A percentile compares a stretch with the other conserved stretches of the same genome.
Evolutionary conservation across 2,888 invertebrate species (phyloP).

Genomic region (Metalampra italica): DNA sequence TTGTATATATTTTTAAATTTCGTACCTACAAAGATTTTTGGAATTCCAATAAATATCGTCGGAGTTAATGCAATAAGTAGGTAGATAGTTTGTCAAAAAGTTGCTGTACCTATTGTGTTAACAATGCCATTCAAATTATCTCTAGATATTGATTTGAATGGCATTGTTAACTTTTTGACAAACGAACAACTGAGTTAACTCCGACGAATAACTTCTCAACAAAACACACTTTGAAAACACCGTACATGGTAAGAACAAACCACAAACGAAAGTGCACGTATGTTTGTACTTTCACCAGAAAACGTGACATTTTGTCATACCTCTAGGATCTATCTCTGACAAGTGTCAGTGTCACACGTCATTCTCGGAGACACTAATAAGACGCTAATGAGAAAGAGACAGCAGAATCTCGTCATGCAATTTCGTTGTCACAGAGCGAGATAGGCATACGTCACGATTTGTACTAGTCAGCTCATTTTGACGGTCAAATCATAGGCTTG

Average conservation of each 20-base stretch:
- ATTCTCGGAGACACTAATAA: constrained; percentile 20
- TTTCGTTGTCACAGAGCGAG: constrained; percentile 19
- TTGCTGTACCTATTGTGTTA: too few relatives aligned
- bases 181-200: too few relatives aligned
- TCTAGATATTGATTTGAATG: too few relatives aligned
- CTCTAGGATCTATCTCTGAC: constrained; percentile 33
- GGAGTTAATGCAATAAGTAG: too few relatives aligned
- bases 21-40: too few relatives aligned
- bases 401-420: constrained; percentile 10
- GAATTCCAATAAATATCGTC: too few relatives aligned
- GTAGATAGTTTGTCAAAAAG: too few relatives aligned
- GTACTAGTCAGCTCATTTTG: constrained; percentile 27
- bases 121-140: too few relatives aligned
- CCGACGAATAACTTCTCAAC: too few relatives aligned
- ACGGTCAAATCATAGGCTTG: constrained; percentile 32
- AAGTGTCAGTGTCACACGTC: constrained; percentile 32
- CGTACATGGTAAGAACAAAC: constrained; percentile 1
- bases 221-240: neutral
- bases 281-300: constrained; percentile 66
- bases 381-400: constrained; percentile 13
- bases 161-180: too few relatives aligned
- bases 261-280: constrained; percentile 29
- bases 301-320: constrained; percentile 28
- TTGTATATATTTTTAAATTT: too few relatives aligned
- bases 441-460: constrained; percentile 17